A percentile compares a stretch with the other conserved stretches of the same genome.
phyloP scores from a whole-genome alignment of 2,888 invertebrate species.

The Ennomos quercinarius region DNA sequence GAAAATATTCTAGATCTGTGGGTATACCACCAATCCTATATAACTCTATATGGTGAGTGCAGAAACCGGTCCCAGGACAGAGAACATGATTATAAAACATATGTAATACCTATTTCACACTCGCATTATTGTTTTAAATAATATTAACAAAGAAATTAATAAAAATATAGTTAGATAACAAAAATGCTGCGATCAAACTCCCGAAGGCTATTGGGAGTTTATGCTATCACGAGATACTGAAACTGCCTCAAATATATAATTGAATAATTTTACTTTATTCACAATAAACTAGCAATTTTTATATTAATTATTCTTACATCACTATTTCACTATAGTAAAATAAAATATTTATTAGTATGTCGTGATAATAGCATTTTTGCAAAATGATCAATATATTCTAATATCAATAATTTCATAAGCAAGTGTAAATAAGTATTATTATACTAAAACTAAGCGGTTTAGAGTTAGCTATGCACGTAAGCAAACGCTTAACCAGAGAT shows the following conservation, averaged over 20 bases:
- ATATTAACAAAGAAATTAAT: neutral
- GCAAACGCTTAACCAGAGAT: neutral
- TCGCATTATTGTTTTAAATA: neutral
- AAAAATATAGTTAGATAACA: neutral
- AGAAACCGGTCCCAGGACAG: slow-evolving; percentile 3
- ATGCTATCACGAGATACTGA: slow-evolving; percentile 6
- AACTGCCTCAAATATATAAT: neutral
- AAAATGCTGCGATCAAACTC: slow-evolving; percentile 6
- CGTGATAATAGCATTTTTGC: slow-evolving; percentile 11
- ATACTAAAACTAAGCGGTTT: neutral
- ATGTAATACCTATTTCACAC: neutral
- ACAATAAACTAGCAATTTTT: neutral
- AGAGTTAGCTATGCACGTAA: neutral
- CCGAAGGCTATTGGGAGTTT: slow-evolving; percentile 13
- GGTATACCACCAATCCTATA: too few relatives aligned
- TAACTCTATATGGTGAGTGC: too few relatives aligned
- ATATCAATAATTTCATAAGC: neutral
- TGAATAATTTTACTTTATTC: too few relatives aligned
- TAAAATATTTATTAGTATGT: neutral
- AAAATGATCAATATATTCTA: neutral
- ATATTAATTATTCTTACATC: slow-evolving; percentile 1
- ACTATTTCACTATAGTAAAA: neutral
- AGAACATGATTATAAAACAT: neutral
- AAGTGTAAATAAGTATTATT: slow-evolving; percentile 1
- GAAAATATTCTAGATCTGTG: too few relatives aligned